Percentiles rank a stretch among this genome's conserved stretches.
phyloP scores from a whole-genome alignment of 2,113 vertebrate species.

The Falco punctatus region DNA sequence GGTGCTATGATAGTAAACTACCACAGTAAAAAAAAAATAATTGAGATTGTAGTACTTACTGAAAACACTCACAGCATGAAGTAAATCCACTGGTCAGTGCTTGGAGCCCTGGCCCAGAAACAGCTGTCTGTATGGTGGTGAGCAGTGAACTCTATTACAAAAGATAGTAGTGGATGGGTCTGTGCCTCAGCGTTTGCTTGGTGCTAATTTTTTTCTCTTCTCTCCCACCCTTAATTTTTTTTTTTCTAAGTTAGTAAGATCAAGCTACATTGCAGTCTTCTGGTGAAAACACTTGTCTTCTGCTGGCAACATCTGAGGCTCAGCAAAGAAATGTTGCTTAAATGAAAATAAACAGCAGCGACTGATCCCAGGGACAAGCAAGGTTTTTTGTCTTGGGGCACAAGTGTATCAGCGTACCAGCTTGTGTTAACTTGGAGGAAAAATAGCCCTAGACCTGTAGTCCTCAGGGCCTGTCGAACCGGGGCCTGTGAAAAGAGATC shows the following conservation, averaged over 20 bases:
- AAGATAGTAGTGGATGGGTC: background rate
- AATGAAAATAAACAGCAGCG: background rate
- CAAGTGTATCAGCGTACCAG: background rate
- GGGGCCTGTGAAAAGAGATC: background rate
- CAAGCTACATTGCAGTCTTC: background rate
- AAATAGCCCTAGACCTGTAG: background rate
- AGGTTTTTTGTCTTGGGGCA: background rate
- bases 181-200: background rate
- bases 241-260: background rate
- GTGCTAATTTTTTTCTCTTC: background rate
- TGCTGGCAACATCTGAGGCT: background rate
- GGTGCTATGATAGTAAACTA: background rate
- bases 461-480: background rate
- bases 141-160: background rate
- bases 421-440: background rate
- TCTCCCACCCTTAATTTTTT: background rate
- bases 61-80: background rate
- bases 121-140: fast-evolving
- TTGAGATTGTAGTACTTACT: background rate
- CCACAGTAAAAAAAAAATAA: background rate
- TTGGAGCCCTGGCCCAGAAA: background rate
- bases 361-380: background rate
- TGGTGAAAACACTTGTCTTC: background rate
- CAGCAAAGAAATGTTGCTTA: background rate
- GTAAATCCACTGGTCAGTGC: background rate